Conservation (phyloP, 1,140 invertebrate species). For the Periplaneta americana region DNA sequence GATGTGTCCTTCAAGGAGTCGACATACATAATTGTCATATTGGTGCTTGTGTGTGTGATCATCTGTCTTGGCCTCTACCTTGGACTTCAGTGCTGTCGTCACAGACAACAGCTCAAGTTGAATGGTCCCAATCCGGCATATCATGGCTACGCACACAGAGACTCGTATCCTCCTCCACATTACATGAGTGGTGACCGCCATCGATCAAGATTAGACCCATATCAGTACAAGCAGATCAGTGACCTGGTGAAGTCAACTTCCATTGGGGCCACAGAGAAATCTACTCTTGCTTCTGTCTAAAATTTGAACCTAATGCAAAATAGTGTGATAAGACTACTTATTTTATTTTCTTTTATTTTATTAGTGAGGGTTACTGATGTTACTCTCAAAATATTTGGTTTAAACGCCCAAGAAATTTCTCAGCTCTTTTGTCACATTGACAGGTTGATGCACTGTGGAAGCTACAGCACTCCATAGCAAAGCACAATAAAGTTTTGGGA, state of each 20-base stretch:
- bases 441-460: no score
- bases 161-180: constrained; percentile 1
- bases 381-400: no score
- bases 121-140: constrained; percentile 2
- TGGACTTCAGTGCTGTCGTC: not conserved
- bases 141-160: not conserved
- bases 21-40: not conserved
- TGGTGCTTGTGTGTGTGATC: not conserved
- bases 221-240: not conserved
- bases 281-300: constrained; percentile 4
- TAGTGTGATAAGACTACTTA: not conserved
- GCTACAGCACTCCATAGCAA: no score
- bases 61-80: not conserved
- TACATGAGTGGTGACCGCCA: not conserved
- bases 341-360: not conserved
- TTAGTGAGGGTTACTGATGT: not conserved
- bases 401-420: no score
- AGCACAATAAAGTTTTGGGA: no score
- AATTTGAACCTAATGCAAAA: not conserved
- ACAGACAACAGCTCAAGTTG: not conserved
- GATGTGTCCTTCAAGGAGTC: not conserved
- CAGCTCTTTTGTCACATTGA: no score
- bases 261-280: not conserved
- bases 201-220: not conserved
- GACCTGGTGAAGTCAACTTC: not conserved